These are phyloP conservation scores for Siniperca obscura DNA, from an alignment of 2,797 vertebrate species.

Conservation along the genomic window DNA sequence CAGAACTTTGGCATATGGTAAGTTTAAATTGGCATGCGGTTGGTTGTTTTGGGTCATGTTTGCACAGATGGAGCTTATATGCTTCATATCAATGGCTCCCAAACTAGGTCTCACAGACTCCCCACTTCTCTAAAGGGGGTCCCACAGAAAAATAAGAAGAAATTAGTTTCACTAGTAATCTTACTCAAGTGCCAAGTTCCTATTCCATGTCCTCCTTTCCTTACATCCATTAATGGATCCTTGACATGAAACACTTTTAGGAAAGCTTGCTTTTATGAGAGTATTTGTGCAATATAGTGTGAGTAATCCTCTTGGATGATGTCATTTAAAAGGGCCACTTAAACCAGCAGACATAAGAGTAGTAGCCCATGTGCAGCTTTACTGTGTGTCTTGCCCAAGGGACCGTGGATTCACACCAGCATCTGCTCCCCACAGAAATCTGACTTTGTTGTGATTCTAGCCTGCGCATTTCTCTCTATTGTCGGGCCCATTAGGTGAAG, in stretches of 20 bases:
- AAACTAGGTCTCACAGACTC: conserved; percentile 22
- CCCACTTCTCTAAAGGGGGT: background rate
- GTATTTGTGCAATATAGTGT: background rate
- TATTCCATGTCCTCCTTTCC: background rate
- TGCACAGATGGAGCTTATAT: conserved; percentile 60
- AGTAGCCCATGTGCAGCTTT: conserved; percentile 66
- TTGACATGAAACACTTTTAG: background rate
- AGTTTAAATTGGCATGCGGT: conserved; percentile 63
- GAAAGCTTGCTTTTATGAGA: background rate
- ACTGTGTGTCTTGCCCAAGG: conserved; percentile 59
- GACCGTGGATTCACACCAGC: conserved; percentile 66
- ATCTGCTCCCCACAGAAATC: conserved; percentile 70
- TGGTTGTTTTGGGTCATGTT: conserved; percentile 46
- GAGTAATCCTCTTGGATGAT: conserved; percentile 55
- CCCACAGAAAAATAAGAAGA: background rate
- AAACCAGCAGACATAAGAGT: conserved; percentile 54
- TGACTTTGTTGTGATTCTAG: conserved; percentile 24
- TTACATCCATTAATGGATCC: background rate
- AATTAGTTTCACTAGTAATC: background rate
- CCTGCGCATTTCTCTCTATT: conserved; percentile 70
- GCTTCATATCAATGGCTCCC: conserved; percentile 24
- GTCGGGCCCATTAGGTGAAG: conserved; percentile 56
- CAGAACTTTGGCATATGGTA: conserved; percentile 81
- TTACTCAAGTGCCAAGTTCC: background rate
- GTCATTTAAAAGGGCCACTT: conserved; percentile 71